These are phyloP conservation scores for Paratrypauchen microcephalus DNA, from an alignment of 2,797 vertebrate genomes.

Conservation along the genomic window DNA sequence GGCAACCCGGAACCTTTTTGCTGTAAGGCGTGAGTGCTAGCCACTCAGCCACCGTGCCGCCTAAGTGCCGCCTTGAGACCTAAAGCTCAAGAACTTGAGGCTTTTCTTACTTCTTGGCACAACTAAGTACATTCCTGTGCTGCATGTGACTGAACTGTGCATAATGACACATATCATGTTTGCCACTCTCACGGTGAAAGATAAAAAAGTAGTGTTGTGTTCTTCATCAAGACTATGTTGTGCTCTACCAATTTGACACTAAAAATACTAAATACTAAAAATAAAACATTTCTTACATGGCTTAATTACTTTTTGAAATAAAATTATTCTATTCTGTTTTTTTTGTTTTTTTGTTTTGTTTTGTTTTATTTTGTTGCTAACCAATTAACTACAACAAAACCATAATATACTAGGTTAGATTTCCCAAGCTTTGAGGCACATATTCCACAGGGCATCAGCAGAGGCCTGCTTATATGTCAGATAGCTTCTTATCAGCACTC, in stretches of 20 bases:
- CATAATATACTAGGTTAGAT: not conserved
- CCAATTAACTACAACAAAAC: not conserved
- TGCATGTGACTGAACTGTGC: constrained; percentile 51
- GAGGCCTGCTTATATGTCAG: constrained; percentile 59
- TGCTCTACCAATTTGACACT: not conserved
- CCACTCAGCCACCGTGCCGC: too few species aligned
- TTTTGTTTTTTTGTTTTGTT: too few species aligned
- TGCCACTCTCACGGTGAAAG: constrained; percentile 53
- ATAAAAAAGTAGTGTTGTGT: constrained; percentile 21
- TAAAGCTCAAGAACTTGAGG: constrained; percentile 24
- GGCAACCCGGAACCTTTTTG: too few species aligned
- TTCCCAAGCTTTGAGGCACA: constrained; percentile 26
- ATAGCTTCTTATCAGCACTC: constrained; percentile 77
- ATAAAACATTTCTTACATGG: too few species aligned
- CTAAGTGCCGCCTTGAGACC: too few species aligned
- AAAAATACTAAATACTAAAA: not conserved
- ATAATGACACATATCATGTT: constrained; percentile 38
- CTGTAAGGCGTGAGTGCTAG: too few species aligned
- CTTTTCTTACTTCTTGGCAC: constrained; percentile 26
- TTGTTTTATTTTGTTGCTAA: not conserved
- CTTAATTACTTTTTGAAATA: too few species aligned
- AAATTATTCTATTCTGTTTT: not conserved
- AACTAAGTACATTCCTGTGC: constrained; percentile 50
- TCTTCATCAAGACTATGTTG: not conserved
- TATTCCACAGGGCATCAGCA: constrained; percentile 33